Conservation (phyloP, 2,113 vertebrate genomes). For the Notiomystis cincta region DNA sequence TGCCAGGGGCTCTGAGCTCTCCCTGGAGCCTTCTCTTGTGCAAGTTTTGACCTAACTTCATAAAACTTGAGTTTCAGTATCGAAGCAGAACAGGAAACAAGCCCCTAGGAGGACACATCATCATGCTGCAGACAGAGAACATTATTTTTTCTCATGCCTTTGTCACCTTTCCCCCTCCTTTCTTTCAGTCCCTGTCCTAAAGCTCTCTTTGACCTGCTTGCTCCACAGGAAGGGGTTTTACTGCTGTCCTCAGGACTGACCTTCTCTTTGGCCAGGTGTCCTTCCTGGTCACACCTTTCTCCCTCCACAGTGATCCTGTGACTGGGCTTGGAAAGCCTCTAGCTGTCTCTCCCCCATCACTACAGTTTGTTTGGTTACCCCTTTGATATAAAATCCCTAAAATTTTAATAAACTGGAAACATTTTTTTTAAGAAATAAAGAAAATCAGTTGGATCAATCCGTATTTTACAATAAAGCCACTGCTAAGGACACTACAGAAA, state of each 20-base stretch:
- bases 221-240: background rate
- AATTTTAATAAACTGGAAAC: background rate
- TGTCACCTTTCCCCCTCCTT: background rate
- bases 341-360: background rate
- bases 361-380: background rate
- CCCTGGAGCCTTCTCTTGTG: background rate
- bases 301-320: background rate
- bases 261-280: background rate
- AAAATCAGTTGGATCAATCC: background rate
- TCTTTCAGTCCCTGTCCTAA: background rate
- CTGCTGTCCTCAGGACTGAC: background rate
- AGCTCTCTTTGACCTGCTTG: background rate
- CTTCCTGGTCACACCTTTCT: background rate
- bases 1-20: background rate
- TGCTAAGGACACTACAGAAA: background rate
- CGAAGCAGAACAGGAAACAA: background rate
- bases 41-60: background rate
- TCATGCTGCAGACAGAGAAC: background rate
- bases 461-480: background rate
- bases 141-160: accelerated
- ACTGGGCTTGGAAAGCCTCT: accelerated
- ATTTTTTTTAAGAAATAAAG: background rate
- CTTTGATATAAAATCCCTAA: background rate
- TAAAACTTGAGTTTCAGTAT: background rate
- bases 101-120: background rate